phyloP scores from a whole-genome alignment of 2,113 vertebrate species.

The Oncorhynchus tshawytscha region DNA sequence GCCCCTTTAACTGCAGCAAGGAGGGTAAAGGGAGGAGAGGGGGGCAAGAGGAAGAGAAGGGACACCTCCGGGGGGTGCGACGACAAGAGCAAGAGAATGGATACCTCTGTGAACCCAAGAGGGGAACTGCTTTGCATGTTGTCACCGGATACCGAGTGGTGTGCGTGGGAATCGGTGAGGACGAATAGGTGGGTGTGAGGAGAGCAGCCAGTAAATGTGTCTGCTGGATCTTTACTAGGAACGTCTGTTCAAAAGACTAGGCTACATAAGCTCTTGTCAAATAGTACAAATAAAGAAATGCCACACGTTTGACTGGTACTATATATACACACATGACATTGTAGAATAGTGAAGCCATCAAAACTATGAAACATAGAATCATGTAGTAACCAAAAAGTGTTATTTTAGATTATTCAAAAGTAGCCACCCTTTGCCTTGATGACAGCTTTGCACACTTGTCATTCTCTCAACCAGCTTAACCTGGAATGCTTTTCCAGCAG shows the following conservation, averaged over 20 bases:
- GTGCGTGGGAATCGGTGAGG: conserved; percentile 31
- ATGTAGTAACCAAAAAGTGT: too few relatives aligned
- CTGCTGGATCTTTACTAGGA: conserved; percentile 38
- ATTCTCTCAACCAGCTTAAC: too few relatives aligned
- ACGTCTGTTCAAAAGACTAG: conserved; percentile 42
- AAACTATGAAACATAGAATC: too few relatives aligned
- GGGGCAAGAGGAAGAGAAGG: background rate
- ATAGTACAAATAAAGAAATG: too few relatives aligned
- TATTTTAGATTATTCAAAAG: too few relatives aligned
- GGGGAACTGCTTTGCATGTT: conserved; percentile 56
- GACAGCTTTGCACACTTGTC: too few relatives aligned
- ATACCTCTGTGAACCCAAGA: conserved; percentile 40
- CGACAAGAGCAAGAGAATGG: conserved; percentile 2
- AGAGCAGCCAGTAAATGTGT: conserved; percentile 26
- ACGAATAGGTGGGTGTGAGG: conserved; percentile 14
- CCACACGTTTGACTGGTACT: too few relatives aligned
- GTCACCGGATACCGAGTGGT: conserved; percentile 39
- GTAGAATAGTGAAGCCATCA: too few relatives aligned
- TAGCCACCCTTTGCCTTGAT: too few relatives aligned
- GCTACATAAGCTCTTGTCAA: conserved; percentile 31
- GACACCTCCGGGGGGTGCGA: background rate
- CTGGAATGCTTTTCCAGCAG: too few relatives aligned
- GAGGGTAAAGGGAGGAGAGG: background rate
- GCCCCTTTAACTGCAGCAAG: conserved; percentile 9
- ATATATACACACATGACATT: too few relatives aligned